These are phyloP conservation scores for Dromococcyx pavoninus DNA, from an alignment of 2,797 vertebrate species.

Conservation along the genomic window DNA sequence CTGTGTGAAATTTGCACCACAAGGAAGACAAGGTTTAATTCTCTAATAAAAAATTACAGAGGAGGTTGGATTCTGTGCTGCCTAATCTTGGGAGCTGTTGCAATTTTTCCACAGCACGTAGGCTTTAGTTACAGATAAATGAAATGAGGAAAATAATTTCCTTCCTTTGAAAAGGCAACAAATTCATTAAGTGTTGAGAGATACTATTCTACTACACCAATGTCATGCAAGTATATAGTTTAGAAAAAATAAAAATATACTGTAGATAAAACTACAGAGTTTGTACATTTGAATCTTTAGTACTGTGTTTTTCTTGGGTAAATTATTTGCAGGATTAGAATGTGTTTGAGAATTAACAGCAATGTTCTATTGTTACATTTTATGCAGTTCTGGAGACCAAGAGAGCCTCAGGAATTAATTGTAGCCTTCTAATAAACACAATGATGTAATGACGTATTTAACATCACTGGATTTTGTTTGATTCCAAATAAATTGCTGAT, in stretches of 20 bases:
- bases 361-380: constrained; percentile 73
- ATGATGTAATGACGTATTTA: constrained; percentile 80
- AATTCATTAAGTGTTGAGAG: not conserved
- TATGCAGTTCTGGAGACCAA: constrained; percentile 63
- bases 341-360: constrained; percentile 60
- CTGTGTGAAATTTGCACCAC: not conserved
- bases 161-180: not conserved
- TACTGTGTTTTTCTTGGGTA: not conserved
- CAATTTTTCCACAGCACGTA: not conserved
- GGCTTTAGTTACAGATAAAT: not conserved
- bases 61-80: not conserved
- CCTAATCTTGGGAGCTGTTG: not conserved
- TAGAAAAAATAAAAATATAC: not conserved
- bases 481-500: constrained; percentile 87
- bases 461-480: constrained; percentile 79
- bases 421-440: constrained; percentile 81
- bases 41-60: not conserved
- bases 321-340: constrained; percentile 44
- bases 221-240: not conserved
- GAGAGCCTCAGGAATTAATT: constrained; percentile 79
- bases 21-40: not conserved
- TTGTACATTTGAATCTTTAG: not conserved
- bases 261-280: not conserved
- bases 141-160: not conserved
- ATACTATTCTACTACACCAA: not conserved